Evolutionary conservation across 2,113 vertebrate genomes (phyloP), one percentile per base, ranked within the genome.

Genomic region (Phoxinus phoxinus): DNA sequence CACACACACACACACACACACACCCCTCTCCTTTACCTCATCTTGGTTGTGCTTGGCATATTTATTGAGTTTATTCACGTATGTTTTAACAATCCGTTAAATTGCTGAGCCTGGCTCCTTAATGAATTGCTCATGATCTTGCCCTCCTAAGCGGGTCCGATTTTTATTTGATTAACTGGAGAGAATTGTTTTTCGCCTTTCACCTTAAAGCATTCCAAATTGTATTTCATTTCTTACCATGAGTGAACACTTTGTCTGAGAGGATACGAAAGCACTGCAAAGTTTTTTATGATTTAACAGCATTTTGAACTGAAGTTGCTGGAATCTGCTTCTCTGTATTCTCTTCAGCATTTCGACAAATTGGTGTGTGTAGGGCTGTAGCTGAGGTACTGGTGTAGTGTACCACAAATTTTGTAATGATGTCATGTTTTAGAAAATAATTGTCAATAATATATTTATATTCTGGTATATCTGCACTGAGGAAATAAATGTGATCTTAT

Each of bases 401-500:
- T 90, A 88, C 88, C 79, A 21, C 30, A 86, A 75, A 86, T 89
- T 86, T 90, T 87, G 87, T 87, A 87, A 88, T 76, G 6, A 86
- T 80, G 82, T 88, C 71, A 71, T 84, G 86, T 87, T 89, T 84
- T 87, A 84, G 84, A 84, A 71, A 76, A 86, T 85, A 86, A 65
- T 72, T 87, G 85, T 88, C 41, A 56, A 84, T 86, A 77, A 81
- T 88, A 86, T 90, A 88, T 90, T 90, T 93, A 89, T 89, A 88
- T 89, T 91, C 88, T 91, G 88, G 80, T 94, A 87, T 92, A 90
- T 93, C 84, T 93, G 89, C 92, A 86, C 86, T 87, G 84, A 89
- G 65, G 37, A 92, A 94, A 94, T 94, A 94, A 94, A 94, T 92
- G 87, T 92, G 75, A 89, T 88, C 81, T 89, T 90, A 86, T 53